Base-by-base conservation (phyloP, 2,113 vertebrate species). In the Lycocorax pyrrhopterus region DNA sequence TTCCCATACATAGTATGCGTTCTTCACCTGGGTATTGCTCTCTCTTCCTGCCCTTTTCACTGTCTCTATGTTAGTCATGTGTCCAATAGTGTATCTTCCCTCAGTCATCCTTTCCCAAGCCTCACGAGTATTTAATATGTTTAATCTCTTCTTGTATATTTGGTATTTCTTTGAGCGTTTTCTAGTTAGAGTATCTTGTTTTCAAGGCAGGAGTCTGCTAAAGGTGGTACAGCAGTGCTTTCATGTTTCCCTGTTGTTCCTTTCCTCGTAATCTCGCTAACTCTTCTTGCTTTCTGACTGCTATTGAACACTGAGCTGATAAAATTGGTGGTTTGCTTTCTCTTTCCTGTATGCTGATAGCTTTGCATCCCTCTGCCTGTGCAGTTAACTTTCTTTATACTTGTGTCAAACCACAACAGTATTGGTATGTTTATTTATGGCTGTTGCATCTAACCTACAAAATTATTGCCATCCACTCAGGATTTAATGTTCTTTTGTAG, bases 1-100 rank as follows among this genome's bases (percentile, higher is more conserved):
- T 68, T 80, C 30, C 62, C 16, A 5, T 43, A 47, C 1, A 0
- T 11, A 29, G 22, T 55, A 0, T 10, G 30, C 1, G 0, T 58
- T 52, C 64, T 67, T 87, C 33, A 41, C 41, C 23, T 33, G 46
- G 21, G 1, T 69, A 12, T 44, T 87, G 23, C 33, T 49, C 7
- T 35, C 32, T 87, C 30, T 47, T 91, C 46, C 44, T 68, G 43
- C n/a, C 13, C 46, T 85, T 64, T 71, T 71, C 66, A 12, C 29
- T 63, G 26, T 35, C 25, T 71, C n/a, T n/a, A 0, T 44, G 27
- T 32, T 39, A 53, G 37, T 44, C 10, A 2, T 41, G 3, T 53
- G 43, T 66, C 60, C 4, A 4, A 1, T 4, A 32, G 7, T 58
- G 6, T 16, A 2, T 75, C 35, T 79, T 79, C 29, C 37, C 27